Evolutionary conservation across 1,140 invertebrate species (phyloP).

Genomic region (Listronotus oregonensis): DNA sequence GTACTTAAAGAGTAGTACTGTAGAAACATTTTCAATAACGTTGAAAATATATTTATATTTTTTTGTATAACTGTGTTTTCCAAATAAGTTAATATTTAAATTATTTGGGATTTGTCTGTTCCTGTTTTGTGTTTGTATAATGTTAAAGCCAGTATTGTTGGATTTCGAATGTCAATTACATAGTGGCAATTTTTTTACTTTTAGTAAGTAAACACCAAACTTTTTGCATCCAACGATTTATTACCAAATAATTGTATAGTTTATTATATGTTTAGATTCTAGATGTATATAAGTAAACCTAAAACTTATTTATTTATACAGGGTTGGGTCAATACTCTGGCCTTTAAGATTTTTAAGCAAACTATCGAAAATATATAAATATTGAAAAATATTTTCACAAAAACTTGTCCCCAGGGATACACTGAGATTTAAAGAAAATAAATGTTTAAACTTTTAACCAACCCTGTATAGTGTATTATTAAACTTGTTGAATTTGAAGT

Average conservation of each 20-base stretch:
- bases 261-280: background rate
- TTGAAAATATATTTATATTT: background rate
- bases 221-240: slow-evolving; percentile 22
- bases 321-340: too few relatives aligned
- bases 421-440: too few relatives aligned
- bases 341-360: background rate
- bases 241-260: slow-evolving; percentile 23
- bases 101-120: slow-evolving; percentile 22
- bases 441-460: too few relatives aligned
- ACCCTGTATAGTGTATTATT: too few relatives aligned
- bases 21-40: background rate
- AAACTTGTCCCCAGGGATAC: background rate
- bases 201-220: slow-evolving; percentile 1
- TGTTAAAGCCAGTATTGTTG: slow-evolving; percentile 21
- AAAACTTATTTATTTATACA: too few relatives aligned
- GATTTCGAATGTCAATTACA: slow-evolving; percentile 10
- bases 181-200: background rate
- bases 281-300: background rate
- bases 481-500: slow-evolving; percentile 2
- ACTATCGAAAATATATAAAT: too few relatives aligned
- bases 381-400: background rate
- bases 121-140: slow-evolving; percentile 17
- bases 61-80: slow-evolving; percentile 2
- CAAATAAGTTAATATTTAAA: slow-evolving; percentile 29
- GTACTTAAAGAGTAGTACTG: slow-evolving; percentile 13